Evolutionary conservation across 2,113 vertebrate species (phyloP).

Genomic region (Macroglossus sobrinus): DNA sequence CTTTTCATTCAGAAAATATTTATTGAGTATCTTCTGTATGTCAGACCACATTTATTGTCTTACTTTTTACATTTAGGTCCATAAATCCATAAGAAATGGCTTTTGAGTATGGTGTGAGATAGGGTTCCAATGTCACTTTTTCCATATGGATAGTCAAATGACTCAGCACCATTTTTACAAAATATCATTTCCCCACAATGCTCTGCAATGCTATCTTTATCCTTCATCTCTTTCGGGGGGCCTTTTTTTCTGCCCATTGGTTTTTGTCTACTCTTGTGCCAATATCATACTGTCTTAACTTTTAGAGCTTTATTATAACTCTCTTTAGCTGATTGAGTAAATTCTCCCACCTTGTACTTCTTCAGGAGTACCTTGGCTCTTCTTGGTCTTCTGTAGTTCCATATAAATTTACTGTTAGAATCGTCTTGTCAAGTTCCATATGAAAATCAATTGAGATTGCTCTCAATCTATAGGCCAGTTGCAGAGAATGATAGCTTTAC

Average conservation of each 20-base stretch:
- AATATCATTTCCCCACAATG: neutral
- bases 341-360: neutral
- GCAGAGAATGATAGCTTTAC: neutral
- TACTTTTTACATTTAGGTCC: neutral
- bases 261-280: neutral
- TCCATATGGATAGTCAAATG: neutral
- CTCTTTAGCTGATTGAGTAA: neutral
- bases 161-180: neutral
- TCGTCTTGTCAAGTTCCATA: neutral
- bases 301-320: neutral
- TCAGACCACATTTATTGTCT: neutral
- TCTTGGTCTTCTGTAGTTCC: neutral
- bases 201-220: neutral
- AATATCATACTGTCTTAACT: neutral
- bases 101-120: neutral
- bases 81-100: neutral
- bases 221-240: neutral
- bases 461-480: neutral
- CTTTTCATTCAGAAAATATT: neutral
- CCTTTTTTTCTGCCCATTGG: neutral
- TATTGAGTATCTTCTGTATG: neutral
- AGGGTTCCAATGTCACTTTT: neutral
- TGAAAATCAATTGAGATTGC: neutral
- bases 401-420: neutral
- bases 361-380: neutral